phyloP scores from a whole-genome alignment of 2,888 invertebrate species.

The Amphipoea oculea region DNA sequence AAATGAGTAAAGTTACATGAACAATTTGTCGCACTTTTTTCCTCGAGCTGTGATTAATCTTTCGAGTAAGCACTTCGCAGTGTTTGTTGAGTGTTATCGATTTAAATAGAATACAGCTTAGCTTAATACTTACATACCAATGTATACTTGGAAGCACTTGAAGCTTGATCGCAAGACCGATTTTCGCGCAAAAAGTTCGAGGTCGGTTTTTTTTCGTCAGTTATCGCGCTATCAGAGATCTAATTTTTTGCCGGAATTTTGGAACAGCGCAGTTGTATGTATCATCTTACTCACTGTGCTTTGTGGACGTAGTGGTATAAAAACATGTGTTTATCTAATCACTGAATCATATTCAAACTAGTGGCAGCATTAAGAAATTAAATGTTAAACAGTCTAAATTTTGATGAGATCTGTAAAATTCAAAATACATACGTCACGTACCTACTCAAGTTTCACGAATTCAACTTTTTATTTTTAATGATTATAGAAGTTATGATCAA shows the following conservation, averaged over 20 bases:
- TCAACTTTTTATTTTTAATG: background rate
- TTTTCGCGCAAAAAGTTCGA: slow-evolving; percentile 71
- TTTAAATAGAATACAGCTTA: slow-evolving; percentile 51
- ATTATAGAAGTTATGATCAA: background rate
- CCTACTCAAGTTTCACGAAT: background rate
- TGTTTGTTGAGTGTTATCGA: slow-evolving; percentile 57
- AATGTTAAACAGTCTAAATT: slow-evolving; percentile 20
- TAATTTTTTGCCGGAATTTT: slow-evolving; percentile 70
- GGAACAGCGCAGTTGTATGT: slow-evolving; percentile 38
- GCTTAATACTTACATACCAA: background rate
- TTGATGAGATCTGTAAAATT: slow-evolving; percentile 23
- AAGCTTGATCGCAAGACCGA: slow-evolving; percentile 69
- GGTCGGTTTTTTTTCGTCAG: slow-evolving; percentile 72
- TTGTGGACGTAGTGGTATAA: slow-evolving; percentile 33
- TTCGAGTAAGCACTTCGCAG: slow-evolving; percentile 24
- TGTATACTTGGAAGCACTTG: slow-evolving; percentile 55
- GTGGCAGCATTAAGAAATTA: slow-evolving; percentile 43
- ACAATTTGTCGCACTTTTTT: slow-evolving; percentile 58
- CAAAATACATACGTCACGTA: slow-evolving; percentile 21
- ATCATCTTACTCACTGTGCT: slow-evolving; percentile 50
- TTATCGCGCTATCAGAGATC: slow-evolving; percentile 68
- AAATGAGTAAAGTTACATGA: slow-evolving; percentile 56
- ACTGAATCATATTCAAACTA: slow-evolving; percentile 61
- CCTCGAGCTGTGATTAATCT: slow-evolving; percentile 52
- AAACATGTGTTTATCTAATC: slow-evolving; percentile 66